Evolutionary conservation across 2,113 vertebrate species (phyloP).

Genomic region (Varanus salvator): DNA sequence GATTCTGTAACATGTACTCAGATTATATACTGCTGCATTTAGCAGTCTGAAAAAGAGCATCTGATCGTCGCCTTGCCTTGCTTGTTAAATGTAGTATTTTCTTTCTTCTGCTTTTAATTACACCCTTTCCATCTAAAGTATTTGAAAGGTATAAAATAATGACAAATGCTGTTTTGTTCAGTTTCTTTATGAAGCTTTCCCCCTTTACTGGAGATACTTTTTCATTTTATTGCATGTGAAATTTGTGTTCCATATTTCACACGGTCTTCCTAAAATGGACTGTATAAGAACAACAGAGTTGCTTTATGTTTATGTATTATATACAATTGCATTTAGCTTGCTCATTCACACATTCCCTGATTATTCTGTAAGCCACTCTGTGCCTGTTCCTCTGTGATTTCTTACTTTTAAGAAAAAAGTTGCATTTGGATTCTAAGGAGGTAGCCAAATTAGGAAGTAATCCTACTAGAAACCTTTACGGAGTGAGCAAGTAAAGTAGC

Average conservation of each 20-base stretch:
- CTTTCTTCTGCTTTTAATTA: not conserved
- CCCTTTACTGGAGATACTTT: not conserved
- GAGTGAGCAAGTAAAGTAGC: not conserved
- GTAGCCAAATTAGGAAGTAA: not conserved
- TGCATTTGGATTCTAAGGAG: not conserved
- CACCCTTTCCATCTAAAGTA: not conserved
- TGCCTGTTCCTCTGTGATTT: not conserved
- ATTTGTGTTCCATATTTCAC: not conserved
- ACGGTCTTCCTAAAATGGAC: not conserved
- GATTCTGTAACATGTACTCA: not conserved
- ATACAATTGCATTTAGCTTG: not conserved
- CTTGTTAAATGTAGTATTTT: not conserved
- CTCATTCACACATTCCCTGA: not conserved
- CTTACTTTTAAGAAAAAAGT: not conserved
- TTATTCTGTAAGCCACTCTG: not conserved
- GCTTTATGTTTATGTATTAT: not conserved
- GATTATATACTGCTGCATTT: not conserved
- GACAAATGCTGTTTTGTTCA: not conserved
- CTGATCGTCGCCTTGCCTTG: not conserved
- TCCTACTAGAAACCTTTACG: not conserved
- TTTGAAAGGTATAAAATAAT: not conserved
- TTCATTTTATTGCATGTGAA: not conserved
- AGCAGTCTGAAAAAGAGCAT: not conserved
- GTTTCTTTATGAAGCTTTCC: too few species aligned
- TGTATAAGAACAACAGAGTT: not conserved